These are phyloP conservation scores for Allobates femoralis DNA, from an alignment of 2,797 vertebrate species.

Conservation along the genomic window DNA sequence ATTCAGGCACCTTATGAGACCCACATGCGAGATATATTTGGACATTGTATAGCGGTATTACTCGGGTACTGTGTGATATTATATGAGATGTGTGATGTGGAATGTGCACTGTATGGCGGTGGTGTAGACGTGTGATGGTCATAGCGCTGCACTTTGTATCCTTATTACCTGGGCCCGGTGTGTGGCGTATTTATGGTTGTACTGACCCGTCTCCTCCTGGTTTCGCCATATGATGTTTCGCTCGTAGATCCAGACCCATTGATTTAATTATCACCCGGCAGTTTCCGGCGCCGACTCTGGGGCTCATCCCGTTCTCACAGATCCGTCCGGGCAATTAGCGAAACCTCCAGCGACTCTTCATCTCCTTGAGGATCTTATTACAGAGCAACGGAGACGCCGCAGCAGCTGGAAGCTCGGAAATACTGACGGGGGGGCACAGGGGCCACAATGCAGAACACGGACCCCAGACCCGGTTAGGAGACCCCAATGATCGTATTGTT, in stretches of 20 bases:
- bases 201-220: too few relatives aligned
- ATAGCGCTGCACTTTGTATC: neutral
- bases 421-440: neutral
- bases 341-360: slow-evolving; percentile 21
- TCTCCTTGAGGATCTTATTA: slow-evolving; percentile 27
- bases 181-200: neutral
- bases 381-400: neutral
- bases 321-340: slow-evolving; percentile 26
- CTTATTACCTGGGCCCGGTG: neutral
- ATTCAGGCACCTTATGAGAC: too few relatives aligned
- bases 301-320: neutral
- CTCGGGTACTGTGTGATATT: neutral
- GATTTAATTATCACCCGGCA: slow-evolving; percentile 18
- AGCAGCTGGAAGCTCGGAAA: neutral
- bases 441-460: too few relatives aligned
- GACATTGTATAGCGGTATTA: neutral
- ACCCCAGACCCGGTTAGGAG: too few relatives aligned
- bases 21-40: neutral
- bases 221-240: neutral
- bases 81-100: neutral
- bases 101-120: neutral
- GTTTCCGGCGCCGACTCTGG: neutral
- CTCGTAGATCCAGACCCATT: neutral
- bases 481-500: too few relatives aligned
- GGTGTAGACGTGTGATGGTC: neutral